These are phyloP conservation scores for Plebejus anna DNA, from an alignment of 2,888 invertebrate species.

Conservation along the genomic window DNA sequence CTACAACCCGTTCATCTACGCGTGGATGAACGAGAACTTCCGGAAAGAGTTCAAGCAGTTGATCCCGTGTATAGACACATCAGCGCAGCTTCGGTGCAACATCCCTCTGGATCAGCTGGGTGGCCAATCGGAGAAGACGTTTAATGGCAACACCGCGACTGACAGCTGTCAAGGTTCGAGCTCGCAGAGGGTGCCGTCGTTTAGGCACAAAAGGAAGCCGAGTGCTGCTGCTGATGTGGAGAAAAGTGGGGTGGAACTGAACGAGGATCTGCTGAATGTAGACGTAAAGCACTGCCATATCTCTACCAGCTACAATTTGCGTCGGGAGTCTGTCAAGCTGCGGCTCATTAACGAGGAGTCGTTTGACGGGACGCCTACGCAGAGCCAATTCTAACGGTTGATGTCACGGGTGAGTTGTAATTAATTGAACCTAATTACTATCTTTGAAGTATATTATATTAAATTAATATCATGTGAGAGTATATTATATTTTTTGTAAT, in stretches of 20 bases:
- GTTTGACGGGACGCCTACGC: slow-evolving; percentile 63
- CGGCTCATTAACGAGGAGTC: slow-evolving; percentile 74
- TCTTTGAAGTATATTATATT: not conserved
- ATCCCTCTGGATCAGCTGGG: slow-evolving; percentile 75
- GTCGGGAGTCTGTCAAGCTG: slow-evolving; percentile 70
- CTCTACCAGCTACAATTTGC: slow-evolving; percentile 71
- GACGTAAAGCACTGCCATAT: slow-evolving; percentile 75
- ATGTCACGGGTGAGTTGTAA: slow-evolving; percentile 60
- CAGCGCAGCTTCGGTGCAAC: slow-evolving; percentile 59
- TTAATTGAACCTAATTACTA: not conserved
- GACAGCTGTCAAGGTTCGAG: slow-evolving; percentile 80
- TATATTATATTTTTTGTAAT: not conserved
- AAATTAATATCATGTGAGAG: not conserved
- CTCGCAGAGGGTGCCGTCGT: slow-evolving; percentile 74
- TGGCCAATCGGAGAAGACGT: slow-evolving; percentile 84
- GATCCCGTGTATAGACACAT: slow-evolving; percentile 82
- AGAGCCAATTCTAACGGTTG: slow-evolving; percentile 75
- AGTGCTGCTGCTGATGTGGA: slow-evolving; percentile 82
- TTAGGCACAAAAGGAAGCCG: slow-evolving; percentile 76
- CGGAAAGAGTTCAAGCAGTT: slow-evolving; percentile 94
- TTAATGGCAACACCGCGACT: slow-evolving; percentile 87
- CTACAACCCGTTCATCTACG: slow-evolving; percentile 98
- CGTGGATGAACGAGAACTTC: slow-evolving; percentile 98
- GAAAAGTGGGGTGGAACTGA: slow-evolving; percentile 72
- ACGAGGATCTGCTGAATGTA: slow-evolving; percentile 66